Percentiles rank a stretch among this genome's conserved stretches.
Evolutionary conservation across 2,888 invertebrate species (phyloP).

Genomic region (Polydrusus tereticollis): DNA sequence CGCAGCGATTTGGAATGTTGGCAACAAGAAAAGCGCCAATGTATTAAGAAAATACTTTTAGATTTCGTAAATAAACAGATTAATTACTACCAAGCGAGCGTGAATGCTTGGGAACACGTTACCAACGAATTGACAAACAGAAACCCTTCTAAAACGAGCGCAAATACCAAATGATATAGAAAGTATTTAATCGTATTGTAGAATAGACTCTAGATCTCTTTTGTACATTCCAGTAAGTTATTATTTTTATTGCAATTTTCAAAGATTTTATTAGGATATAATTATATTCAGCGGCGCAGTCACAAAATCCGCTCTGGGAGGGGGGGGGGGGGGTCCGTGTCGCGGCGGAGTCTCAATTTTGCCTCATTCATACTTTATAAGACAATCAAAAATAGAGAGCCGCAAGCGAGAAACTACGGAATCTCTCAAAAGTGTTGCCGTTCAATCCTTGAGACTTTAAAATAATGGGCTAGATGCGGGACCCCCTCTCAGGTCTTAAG

Average conservation of each 20-base stretch:
- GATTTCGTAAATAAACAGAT: constrained; percentile 77
- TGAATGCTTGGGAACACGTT: constrained; percentile 71
- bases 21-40: constrained; percentile 75
- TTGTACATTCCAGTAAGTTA: constrained; percentile 41
- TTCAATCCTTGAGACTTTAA: too few relatives aligned
- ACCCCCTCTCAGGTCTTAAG: too few relatives aligned
- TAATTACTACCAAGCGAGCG: constrained; percentile 73
- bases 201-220: constrained; percentile 30
- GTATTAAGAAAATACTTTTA: constrained; percentile 74
- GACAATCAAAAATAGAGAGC: too few relatives aligned
- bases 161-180: constrained; percentile 44
- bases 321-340: too few relatives aligned
- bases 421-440: too few relatives aligned
- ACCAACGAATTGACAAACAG: constrained; percentile 54
- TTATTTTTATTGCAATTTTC: constrained; percentile 14
- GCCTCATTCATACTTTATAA: too few relatives aligned
- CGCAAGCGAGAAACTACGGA: too few relatives aligned
- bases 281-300: too few relatives aligned
- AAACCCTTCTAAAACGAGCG: constrained; percentile 24
- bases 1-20: constrained; percentile 77
- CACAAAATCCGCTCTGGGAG: too few relatives aligned
- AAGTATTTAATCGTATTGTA: constrained; percentile 28
- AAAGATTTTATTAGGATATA: neutral
- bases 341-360: too few relatives aligned
- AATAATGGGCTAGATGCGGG: too few relatives aligned